phyloP scores from a whole-genome alignment of 2,113 vertebrate species.

The cattle (Bos taurus) region ARS-UCD2.0 NC_037339.1:47706001-47706500 shows the following conservation, averaged over 20 bases:
- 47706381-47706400: neutral
- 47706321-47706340: neutral
- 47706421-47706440: neutral
- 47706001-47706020: neutral
- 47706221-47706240: neutral
- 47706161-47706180: neutral
- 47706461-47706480: neutral
- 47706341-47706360: neutral
- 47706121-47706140: neutral
- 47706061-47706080: neutral
- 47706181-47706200: neutral
- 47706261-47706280: neutral
- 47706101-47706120: neutral
- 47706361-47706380: neutral
- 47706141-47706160: neutral
- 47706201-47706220: neutral
- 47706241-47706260: neutral
- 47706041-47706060: neutral
- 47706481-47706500: neutral
- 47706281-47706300: neutral
- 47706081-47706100: neutral
- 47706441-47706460: neutral
- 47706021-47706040: neutral
- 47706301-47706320: neutral
- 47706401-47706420: neutral